Evolutionary conservation across 2,888 invertebrate species (phyloP).

Genomic region (Cylloceria caligata): DNA sequence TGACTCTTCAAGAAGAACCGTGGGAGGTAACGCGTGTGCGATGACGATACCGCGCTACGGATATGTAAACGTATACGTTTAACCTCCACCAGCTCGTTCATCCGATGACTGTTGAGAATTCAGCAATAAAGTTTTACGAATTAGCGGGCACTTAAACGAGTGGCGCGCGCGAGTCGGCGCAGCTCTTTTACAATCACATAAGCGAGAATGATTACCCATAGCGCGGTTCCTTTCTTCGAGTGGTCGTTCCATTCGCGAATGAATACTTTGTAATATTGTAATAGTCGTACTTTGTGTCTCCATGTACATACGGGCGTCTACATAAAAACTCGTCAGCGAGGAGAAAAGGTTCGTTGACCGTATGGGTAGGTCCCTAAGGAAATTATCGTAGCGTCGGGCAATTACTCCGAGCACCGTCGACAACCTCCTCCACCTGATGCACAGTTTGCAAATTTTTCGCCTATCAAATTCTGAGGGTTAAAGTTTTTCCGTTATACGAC

Average conservation of each 20-base stretch:
- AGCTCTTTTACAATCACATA: conserved; percentile 53
- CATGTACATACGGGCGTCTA: background rate
- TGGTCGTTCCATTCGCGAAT: conserved; percentile 38
- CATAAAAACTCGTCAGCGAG: conserved; percentile 32
- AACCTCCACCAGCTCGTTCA: conserved; percentile 3
- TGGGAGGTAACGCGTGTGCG: conserved; percentile 52
- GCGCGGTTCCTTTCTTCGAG: conserved; percentile 32
- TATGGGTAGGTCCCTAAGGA: conserved; percentile 66
- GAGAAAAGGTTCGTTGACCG: conserved; percentile 63
- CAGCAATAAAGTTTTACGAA: conserved; percentile 66
- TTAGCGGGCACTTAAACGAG: conserved; percentile 67
- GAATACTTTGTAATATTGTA: conserved; percentile 51
- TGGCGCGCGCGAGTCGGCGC: background rate
- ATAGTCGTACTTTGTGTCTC: conserved; percentile 8
- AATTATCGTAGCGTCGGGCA: conserved; percentile 65
- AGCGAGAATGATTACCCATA: conserved; percentile 58
- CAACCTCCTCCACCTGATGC: conserved; percentile 51
- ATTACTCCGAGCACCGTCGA: conserved; percentile 62
- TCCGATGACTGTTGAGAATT: conserved; percentile 54
- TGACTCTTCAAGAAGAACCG: conserved; percentile 28
- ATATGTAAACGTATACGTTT: background rate
- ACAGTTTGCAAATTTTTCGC: conserved; percentile 55
- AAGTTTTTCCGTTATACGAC: conserved; percentile 8
- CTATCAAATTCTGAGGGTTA: conserved; percentile 31
- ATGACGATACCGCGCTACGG: background rate